Base-by-base conservation (phyloP, 1,140 invertebrate genomes). In the Gerris buenoi region DNA sequence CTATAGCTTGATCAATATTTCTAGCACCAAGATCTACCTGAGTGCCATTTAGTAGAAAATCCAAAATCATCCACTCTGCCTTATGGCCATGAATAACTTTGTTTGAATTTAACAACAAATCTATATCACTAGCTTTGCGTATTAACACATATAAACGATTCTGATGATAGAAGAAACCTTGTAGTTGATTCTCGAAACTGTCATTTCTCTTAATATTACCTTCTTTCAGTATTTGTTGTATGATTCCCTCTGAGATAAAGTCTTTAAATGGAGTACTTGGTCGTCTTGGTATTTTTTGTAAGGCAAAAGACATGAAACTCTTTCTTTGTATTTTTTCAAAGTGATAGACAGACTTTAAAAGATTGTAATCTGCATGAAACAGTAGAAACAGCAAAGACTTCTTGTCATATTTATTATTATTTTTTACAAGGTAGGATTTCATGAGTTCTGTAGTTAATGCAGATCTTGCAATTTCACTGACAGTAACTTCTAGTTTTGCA, bases 71-170 rank as follows among this genome's bases (percentile, higher is more conserved):
- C n/a, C n/a, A n/a, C n/a, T n/a, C n/a, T n/a, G n/a, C n/a, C n/a
- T n/a, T n/a, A n/a, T n/a, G n/a, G n/a, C n/a, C n/a, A n/a, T n/a
- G n/a, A n/a, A n/a, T n/a, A n/a, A n/a, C n/a, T n/a, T n/a, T n/a
- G n/a, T n/a, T n/a, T n/a, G n/a, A n/a, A n/a, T 56, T n/a, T 56
- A 56, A 56, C 46, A 56, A n/a, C n/a, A 56, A 56, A 56, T 56
- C 46, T n/a, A 56, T 56, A n/a, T 56, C 46, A 56, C 46, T 56
- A 13, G 10, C 46, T 56, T 56, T 10, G n/a, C 46, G 46, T 56
- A 56, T n/a, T 13, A 56, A 56, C 46, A 56, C n/a, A 56, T 56
- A 56, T 56, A 56, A 13, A 10, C 46, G 46, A 56, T 56, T n/a
- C n/a, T 56, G 46, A n/a, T 56, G 46, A 56, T 56, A n/a, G 46